Base-by-base conservation (phyloP, 1,140 invertebrate species). In the Patella vulgata region DNA sequence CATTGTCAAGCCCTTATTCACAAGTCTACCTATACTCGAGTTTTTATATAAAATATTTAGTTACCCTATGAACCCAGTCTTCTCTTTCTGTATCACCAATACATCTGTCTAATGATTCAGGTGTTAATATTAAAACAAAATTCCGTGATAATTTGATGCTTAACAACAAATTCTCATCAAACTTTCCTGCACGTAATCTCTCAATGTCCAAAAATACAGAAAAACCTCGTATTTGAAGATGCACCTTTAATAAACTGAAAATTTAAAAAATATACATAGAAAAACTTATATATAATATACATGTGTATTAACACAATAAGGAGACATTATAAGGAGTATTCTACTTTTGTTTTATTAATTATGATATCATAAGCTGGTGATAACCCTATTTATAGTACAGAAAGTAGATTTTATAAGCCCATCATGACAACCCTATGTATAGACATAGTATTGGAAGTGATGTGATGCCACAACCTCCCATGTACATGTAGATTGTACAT, bases 141-240 rank as follows among this genome's bases (percentile, higher is more conserved):
- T 99, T 93, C 84, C 94, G 96, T 1, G 97, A 96, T 68, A 97
- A 93, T 73, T 92, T 89, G 80, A 99, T 98, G 83, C 96, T 98
- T 82, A 97, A 94, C 39, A 99, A 86, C 11, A 99, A 85, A 82
- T 97, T 97, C 77, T 98, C 98, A 83, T 99, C 97, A 84, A 99
- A 99, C 85, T 99, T 99, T 33, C 81, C 83, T 5, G 82, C 81
- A 47, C 75, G 61, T 39, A 85, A 61, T 57, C 74, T 70, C 48
- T 85, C 79, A 50, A 84, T 83, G 61, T 83, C 82, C 25, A 85
- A 70, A 67, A 85, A 85, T 19, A 87, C 86, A 25, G 84, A 84
- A 74, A 87, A 87, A 1, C 96, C 95, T 76, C 95, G 86, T 36
- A 99, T 83, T 83, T 98, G 94, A 27, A 99, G 88, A 81, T 99